Base-by-base conservation (phyloP, 2,113 vertebrate genomes). In the Monopterus albus region DNA sequence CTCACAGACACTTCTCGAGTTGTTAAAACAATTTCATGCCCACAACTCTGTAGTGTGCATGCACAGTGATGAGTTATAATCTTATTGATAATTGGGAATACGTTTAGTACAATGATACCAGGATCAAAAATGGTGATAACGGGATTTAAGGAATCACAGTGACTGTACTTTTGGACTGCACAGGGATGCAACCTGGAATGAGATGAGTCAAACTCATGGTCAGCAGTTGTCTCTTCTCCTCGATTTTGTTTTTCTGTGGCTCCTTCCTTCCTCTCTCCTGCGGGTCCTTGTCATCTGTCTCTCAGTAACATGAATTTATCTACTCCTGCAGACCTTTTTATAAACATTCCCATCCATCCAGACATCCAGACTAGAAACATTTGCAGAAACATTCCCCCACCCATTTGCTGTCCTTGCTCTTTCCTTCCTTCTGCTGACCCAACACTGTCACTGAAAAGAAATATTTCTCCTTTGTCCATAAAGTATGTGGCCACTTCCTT, bases 181-280 rank as follows among this genome's bases (percentile, higher is more conserved):
- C 74, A 20, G 87, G 78, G 57, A 61, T 26, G 9, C 88, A 87
- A 63, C 84, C 77, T 4, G 88, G 71, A 70, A 87, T 81, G 12
- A 90, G 78, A 76, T 87, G 90, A 77, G 85, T 85, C 83, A 91
- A 67, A 75, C 88, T 85, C 90, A 91, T 91, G 60, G 29, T 66
- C 53, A 56, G 62, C 72, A 62, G 47, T 56, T 61, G 47, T 66
- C 57, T 14, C 17, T 46, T 42, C 35, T 45, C 45, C 23, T 55
- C 40, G 35, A 40, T 39, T 64, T 18, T 59, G 45, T 57, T 36
- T 56, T 61, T 40, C 17, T 68, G 38, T 68, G 17, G 63, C n/a
- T n/a, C 3, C 3, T 67, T 53, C 49, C 60, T 64, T n/a, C 53
- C 43, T 68, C 56, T 50, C 45, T 60, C 58, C 52, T 60, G 36